phyloP scores from a whole-genome alignment of 2,113 vertebrate genomes.

The Marmota monax region DNA sequence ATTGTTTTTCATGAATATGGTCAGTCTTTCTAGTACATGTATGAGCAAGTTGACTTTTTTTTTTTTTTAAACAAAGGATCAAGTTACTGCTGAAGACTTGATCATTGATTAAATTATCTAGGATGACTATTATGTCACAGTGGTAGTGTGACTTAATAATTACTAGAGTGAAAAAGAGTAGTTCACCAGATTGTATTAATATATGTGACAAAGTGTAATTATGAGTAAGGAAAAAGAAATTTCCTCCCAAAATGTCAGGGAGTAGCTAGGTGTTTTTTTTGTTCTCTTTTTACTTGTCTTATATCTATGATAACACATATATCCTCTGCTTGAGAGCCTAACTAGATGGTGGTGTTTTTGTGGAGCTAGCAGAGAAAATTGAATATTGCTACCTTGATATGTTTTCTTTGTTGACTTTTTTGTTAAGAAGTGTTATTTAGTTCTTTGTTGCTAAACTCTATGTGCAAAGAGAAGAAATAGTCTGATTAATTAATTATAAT shows the following conservation, averaged over 20 bases:
- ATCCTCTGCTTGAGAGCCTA: not conserved
- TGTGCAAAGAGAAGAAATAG: constrained; percentile 32
- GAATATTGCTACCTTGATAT: not conserved
- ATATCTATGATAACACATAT: not conserved
- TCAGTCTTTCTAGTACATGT: not conserved
- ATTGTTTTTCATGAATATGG: constrained; percentile 37
- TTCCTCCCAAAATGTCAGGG: not conserved
- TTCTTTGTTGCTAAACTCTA: constrained; percentile 53
- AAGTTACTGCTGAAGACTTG: constrained; percentile 28
- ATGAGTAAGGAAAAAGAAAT: not conserved
- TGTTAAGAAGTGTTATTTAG: constrained; percentile 40
- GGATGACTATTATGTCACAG: not conserved
- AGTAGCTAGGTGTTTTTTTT: not conserved
- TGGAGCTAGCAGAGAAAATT: not conserved
- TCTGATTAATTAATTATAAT: constrained; percentile 59
- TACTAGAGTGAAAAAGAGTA: constrained; percentile 37
- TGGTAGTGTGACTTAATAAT: not conserved
- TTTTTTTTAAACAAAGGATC: not conserved
- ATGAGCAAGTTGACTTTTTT: constrained; percentile 34
- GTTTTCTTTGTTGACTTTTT: constrained; percentile 46
- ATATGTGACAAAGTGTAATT: not conserved
- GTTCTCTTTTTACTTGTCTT: constrained; percentile 25
- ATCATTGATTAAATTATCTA: constrained; percentile 44
- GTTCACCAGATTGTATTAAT: not conserved
- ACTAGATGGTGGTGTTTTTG: not conserved